These are phyloP conservation scores for Calonectris borealis DNA, from an alignment of 2,113 vertebrate genomes.

Conservation along the genomic window DNA sequence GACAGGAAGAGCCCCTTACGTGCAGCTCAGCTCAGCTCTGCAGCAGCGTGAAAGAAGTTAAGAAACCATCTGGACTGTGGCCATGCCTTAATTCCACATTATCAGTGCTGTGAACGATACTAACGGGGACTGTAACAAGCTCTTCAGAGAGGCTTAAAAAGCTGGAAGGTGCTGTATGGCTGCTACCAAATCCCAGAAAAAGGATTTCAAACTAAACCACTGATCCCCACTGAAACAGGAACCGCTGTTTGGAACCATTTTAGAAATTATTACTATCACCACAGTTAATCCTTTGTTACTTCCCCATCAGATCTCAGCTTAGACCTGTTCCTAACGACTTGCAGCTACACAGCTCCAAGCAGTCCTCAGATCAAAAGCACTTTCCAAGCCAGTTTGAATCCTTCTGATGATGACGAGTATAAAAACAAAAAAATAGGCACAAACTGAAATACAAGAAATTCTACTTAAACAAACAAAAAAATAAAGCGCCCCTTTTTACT, in stretches of 20 bases:
- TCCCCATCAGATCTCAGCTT: background rate
- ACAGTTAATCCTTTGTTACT: background rate
- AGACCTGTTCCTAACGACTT: background rate
- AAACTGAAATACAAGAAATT: background rate
- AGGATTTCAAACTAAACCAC: background rate
- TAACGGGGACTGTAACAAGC: fast-evolving
- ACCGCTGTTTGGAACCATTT: background rate
- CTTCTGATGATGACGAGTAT: background rate
- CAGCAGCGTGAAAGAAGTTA: background rate
- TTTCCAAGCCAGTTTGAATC: background rate
- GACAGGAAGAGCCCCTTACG: fast-evolving
- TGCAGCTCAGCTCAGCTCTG: background rate
- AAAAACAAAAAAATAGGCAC: background rate
- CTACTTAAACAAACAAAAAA: background rate
- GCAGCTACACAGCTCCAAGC: background rate
- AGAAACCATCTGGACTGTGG: background rate
- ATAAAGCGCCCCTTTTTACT: background rate
- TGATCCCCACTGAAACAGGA: background rate
- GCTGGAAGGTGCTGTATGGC: background rate
- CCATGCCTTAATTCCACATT: background rate
- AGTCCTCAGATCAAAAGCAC: background rate
- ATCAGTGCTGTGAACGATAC: fast-evolving
- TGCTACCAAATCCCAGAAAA: background rate
- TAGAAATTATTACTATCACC: background rate
- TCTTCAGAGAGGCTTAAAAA: background rate